Evolutionary conservation across 2,797 vertebrate species (phyloP).

Genomic region (Serranus cabrilla): DNA sequence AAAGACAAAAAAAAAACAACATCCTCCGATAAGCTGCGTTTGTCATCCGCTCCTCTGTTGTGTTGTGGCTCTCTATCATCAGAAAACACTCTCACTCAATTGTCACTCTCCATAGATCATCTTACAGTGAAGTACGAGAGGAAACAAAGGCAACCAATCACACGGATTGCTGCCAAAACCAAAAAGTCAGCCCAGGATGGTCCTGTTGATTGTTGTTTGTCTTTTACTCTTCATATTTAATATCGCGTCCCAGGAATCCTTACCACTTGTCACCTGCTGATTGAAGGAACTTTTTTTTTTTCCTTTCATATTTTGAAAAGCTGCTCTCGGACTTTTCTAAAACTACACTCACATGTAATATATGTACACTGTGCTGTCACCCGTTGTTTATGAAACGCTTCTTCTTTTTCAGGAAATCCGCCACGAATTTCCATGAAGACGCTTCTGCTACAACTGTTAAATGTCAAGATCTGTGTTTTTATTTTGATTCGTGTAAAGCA

Average conservation of each 20-base stretch:
- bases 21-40: constrained; percentile 63
- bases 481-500: constrained; percentile 31
- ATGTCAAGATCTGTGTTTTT: constrained; percentile 63
- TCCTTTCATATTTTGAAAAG: constrained; percentile 48
- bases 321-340: constrained; percentile 47
- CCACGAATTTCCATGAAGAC: constrained; percentile 37
- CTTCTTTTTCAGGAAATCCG: constrained; percentile 45
- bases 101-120: constrained; percentile 57
- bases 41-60: constrained; percentile 54
- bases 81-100: constrained; percentile 53
- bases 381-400: constrained; percentile 40
- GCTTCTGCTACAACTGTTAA: constrained; percentile 43
- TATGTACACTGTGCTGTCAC: constrained; percentile 38
- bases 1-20: constrained; percentile 8
- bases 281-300: constrained; percentile 4
- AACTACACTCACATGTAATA: constrained; percentile 23
- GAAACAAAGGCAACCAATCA: constrained; percentile 59
- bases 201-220: constrained; percentile 44
- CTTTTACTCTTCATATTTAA: constrained; percentile 40
- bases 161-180: constrained; percentile 49
- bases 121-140: constrained; percentile 40
- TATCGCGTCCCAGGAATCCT: constrained; percentile 56
- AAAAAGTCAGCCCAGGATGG: constrained; percentile 57
- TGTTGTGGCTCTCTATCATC: constrained; percentile 64
- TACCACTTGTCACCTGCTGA: constrained; percentile 39